Conservation (phyloP, 2,113 vertebrate genomes). For the Glareola pratincola region DNA sequence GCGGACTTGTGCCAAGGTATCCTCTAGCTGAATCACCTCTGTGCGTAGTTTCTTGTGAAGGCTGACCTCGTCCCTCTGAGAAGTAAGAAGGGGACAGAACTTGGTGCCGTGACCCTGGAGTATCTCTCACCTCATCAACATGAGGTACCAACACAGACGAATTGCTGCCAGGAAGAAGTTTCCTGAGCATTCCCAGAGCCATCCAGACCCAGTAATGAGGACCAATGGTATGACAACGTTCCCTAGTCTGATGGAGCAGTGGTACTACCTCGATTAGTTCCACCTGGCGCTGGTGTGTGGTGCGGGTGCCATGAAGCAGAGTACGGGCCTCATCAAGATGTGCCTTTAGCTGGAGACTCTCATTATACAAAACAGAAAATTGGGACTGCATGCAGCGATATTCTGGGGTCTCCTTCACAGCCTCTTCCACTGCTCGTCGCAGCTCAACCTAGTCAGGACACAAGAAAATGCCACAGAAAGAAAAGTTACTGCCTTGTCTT, state of each 20-base stretch:
- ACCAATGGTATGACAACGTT: accelerated
- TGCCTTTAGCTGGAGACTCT: slow-evolving; percentile 91
- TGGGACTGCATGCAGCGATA: slow-evolving; percentile 98
- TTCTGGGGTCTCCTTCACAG: slow-evolving; percentile 91
- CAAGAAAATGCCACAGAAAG: neutral
- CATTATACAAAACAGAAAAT: slow-evolving; percentile 95
- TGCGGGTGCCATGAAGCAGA: slow-evolving; percentile 88
- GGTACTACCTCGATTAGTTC: slow-evolving; percentile 89
- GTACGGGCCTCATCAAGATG: slow-evolving; percentile 93
- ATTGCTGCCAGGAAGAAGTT: neutral
- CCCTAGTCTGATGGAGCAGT: neutral
- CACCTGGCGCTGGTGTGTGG: slow-evolving; percentile 90
- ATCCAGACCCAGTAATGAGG: neutral
- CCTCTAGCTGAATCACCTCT: slow-evolving; percentile 97
- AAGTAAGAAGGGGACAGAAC: neutral
- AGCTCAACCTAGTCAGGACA: slow-evolving; percentile 80
- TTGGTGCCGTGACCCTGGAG: neutral
- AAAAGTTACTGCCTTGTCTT: neutral
- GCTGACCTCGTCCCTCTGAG: slow-evolving; percentile 91
- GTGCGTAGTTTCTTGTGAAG: slow-evolving; percentile 96
- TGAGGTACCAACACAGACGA: neutral
- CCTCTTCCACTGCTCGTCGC: slow-evolving; percentile 84
- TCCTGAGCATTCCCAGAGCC: neutral
- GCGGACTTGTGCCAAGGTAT: slow-evolving; percentile 93
- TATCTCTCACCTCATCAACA: neutral